These are phyloP conservation scores for Dendropsophus ebraccatus DNA, from an alignment of 2,113 vertebrate genomes.

Conservation along the genomic window DNA sequence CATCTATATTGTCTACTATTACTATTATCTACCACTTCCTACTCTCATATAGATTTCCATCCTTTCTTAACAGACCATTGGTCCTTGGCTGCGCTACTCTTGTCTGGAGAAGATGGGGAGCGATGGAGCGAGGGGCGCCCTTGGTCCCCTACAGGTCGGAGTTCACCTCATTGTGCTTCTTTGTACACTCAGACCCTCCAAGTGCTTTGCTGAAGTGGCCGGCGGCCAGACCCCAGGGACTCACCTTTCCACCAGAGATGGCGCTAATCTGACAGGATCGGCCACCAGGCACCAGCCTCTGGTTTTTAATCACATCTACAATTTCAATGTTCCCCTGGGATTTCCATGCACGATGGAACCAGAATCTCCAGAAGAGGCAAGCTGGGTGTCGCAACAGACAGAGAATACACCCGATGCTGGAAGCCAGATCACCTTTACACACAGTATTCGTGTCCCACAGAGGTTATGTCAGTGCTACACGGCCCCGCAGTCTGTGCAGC, in stretches of 20 bases:
- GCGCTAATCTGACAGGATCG: constrained; percentile 66
- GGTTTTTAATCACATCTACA: constrained; percentile 95
- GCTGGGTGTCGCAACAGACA: constrained; percentile 76
- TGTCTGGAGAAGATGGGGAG: constrained; percentile 71
- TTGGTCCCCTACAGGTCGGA: constrained; percentile 74
- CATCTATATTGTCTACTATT: too few species aligned
- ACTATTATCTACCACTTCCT: not conserved
- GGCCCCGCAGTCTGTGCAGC: constrained; percentile 80
- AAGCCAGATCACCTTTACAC: constrained; percentile 94
- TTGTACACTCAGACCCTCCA: constrained; percentile 68
- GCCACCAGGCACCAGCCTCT: constrained; percentile 80
- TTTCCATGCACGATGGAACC: constrained; percentile 87
- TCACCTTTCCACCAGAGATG: constrained; percentile 66
- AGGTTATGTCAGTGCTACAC: constrained; percentile 85
- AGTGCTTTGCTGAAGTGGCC: constrained; percentile 72
- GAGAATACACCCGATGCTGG: constrained; percentile 89
- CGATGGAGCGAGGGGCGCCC: constrained; percentile 67
- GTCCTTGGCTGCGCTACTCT: constrained; percentile 61
- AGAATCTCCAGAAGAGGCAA: constrained; percentile 75
- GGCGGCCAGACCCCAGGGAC: constrained; percentile 73
- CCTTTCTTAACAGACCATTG: constrained; percentile 23
- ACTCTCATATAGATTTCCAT: constrained; percentile 20
- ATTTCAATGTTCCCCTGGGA: constrained; percentile 91
- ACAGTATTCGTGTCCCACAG: constrained; percentile 95
- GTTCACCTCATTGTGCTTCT: constrained; percentile 76